These are phyloP conservation scores for Microctonus brassicae DNA, from an alignment of 2,888 invertebrate species.

Conservation along the genomic window DNA sequence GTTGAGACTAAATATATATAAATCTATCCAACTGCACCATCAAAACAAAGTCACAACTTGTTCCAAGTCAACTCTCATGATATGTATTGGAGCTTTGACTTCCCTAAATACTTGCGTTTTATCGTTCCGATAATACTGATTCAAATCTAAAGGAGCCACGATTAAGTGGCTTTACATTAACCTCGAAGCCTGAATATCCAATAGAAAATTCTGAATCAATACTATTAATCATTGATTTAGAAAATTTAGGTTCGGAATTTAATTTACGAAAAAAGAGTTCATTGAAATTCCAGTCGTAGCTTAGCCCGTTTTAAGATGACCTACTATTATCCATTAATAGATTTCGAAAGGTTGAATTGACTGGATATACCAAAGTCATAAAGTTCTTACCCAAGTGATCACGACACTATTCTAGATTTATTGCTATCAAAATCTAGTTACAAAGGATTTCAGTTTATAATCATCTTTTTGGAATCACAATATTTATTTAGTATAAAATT, in stretches of 20 bases:
- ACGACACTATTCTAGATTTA: background rate
- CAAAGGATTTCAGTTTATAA: background rate
- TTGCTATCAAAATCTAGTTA: background rate
- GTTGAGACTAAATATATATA: background rate
- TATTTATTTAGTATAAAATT: background rate
- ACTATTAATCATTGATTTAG: background rate
- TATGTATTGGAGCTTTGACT: background rate
- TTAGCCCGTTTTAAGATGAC: background rate
- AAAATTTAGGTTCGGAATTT: background rate
- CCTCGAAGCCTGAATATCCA: background rate
- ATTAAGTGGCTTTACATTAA: background rate
- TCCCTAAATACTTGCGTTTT: background rate
- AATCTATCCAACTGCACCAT: background rate
- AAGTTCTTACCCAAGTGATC: background rate
- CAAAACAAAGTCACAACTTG: background rate
- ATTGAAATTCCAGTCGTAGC: background rate
- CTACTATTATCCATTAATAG: background rate
- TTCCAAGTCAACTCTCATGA: background rate
- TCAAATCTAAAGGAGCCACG: background rate
- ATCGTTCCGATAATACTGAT: background rate
- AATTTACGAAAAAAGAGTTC: background rate
- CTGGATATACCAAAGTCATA: conserved; percentile 10
- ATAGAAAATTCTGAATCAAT: background rate
- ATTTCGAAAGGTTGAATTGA: background rate
- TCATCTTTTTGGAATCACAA: background rate